Conservation (phyloP, 1,140 invertebrate species). For the Ostrea denselamellosa region DNA sequence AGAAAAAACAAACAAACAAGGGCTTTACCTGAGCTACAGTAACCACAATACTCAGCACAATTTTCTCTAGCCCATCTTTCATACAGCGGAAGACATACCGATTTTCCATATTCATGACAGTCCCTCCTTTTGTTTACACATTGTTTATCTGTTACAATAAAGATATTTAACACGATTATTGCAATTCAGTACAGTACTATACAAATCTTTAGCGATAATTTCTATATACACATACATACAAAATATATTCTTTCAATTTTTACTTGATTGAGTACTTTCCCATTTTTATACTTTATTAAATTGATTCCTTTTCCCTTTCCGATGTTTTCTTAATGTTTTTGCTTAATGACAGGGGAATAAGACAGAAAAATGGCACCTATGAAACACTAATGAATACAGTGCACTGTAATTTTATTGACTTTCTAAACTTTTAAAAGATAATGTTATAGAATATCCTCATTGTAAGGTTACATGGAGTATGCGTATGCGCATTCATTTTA, state of each 20-base stretch:
- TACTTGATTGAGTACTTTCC: neutral
- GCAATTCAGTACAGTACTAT: neutral
- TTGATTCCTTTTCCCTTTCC: neutral
- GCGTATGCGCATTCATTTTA: no score
- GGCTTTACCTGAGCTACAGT: neutral
- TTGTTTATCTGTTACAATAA: neutral
- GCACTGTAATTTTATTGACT: neutral
- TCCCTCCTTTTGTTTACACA: neutral
- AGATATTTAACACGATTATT: neutral
- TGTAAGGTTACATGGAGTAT: no score
- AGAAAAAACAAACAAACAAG: neutral
- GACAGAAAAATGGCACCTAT: neutral
- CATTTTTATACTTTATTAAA: neutral
- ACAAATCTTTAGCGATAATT: neutral
- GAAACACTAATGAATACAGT: neutral
- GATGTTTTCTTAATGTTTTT: neutral
- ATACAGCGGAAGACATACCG: neutral
- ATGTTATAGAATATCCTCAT: no score
- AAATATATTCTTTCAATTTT: neutral
- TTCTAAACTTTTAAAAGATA: neutral
- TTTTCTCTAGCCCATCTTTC: neutral
- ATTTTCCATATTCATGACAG: constrained; percentile 5
- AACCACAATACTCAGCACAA: neutral
- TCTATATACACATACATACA: neutral
- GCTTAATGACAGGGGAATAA: no score